Evolutionary conservation across 2,888 invertebrate species (phyloP).

Genomic region (Oscheius sp.): DNA sequence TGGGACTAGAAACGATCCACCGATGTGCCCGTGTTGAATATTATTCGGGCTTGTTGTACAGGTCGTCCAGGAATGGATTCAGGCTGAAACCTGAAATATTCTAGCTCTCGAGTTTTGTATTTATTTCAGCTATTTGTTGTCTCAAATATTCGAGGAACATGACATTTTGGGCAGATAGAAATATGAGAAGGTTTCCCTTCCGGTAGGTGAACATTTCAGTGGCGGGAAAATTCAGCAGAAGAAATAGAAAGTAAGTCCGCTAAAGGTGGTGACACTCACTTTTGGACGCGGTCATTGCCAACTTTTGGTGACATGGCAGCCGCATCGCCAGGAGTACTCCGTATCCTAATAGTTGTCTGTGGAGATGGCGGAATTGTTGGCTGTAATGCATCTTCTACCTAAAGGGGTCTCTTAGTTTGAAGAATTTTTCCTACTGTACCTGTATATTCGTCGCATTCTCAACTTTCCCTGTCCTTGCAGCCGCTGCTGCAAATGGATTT

Average conservation of each 20-base stretch:
- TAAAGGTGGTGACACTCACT: neutral
- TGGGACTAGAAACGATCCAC: slow-evolving; percentile 14
- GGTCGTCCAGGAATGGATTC: slow-evolving; percentile 18
- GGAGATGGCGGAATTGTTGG: slow-evolving; percentile 2
- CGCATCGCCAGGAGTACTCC: neutral
- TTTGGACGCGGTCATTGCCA: slow-evolving; percentile 1
- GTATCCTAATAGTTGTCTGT: neutral
- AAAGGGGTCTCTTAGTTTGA: too few relatives aligned
- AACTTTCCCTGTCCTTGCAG: neutral
- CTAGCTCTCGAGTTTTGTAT: neutral
- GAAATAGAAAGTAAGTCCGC: neutral
- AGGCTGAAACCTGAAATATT: slow-evolving; percentile 18
- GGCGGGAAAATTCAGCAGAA: neutral
- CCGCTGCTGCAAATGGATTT: too few relatives aligned
- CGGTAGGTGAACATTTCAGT: neutral
- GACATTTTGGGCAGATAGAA: neutral
- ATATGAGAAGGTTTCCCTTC: neutral
- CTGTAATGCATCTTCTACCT: slow-evolving; percentile 16
- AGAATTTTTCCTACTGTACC: slow-evolving; percentile 1
- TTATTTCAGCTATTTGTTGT: neutral
- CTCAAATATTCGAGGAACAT: neutral
- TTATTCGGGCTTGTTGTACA: slow-evolving; percentile 16
- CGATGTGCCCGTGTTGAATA: neutral
- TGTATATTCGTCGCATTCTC: slow-evolving; percentile 22
- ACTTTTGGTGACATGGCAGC: slow-evolving; percentile 9